Evolutionary conservation across 2,888 invertebrate genomes (phyloP), one percentile per base, ranked within the genome.

Genomic region (Polydrusus pterygomalis): DNA sequence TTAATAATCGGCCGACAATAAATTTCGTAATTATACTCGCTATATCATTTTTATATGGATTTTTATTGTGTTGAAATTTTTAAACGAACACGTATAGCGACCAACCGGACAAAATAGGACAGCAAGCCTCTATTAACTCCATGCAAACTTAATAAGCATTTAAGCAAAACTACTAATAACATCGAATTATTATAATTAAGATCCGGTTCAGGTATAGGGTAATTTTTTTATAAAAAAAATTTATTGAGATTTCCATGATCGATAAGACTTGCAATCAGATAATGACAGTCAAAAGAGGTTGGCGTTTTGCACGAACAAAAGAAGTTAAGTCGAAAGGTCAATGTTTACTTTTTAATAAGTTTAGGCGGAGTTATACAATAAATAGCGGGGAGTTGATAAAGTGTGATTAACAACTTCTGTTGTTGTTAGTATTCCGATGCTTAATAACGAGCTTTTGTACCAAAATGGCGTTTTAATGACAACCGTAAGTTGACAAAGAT

Each of bases 291-390:
- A 38, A 38, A 18, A 38, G 30, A 11, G 25, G 38, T 60, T 38
- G 17, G 58, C 58, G 30, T 17, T 38, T 17, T 38, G 13, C 58
- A 60, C 58, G 58, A 60, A 60, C 58, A 60, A 18, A 18, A 38
- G 17, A 60, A 60, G 5, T 60, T 60, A 60, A 38, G 3, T 38
- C 15, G 38, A 38, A 60, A 38, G 58, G 58, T 38, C 18, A 60
- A 60, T 60, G 38, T 60, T 60, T 60, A 60, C 38, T 56, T 60
- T 34, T 60, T 38, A 30, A 7, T 60, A 60, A 38, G 38, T 60
- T 60, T 11, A 2, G 58, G 58, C 17, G 58, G 58, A 38, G 34
- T 58, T 9, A 10, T 18, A 38, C 38, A 9, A 17, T 58, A 38
- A 38, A 60, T 40, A 1, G 15, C 20, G 17, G 54, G 38, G 2